Conservation (phyloP, 2,797 vertebrate genomes). For the Hybognathus amarus region DNA sequence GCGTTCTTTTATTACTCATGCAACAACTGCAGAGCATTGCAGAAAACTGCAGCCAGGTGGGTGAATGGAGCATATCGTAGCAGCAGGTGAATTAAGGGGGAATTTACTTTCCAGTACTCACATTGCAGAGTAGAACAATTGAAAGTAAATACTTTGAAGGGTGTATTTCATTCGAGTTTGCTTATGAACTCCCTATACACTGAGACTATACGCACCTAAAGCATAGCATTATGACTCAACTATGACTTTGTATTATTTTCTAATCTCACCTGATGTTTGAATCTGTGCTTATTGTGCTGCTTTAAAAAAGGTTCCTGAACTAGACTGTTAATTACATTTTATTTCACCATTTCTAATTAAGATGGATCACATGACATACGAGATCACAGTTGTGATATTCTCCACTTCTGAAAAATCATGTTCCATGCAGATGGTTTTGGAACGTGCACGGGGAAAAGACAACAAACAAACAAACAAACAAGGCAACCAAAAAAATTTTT, state of each 20-base stretch:
- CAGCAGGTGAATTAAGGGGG: conserved; percentile 61
- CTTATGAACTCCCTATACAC: background rate
- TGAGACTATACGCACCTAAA: background rate
- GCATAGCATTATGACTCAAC: background rate
- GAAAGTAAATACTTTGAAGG: conserved; percentile 4
- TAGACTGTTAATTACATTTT: conserved; percentile 60
- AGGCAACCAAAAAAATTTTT: conserved; percentile 78
- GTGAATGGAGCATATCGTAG: conserved; percentile 58
- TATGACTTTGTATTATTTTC: conserved; percentile 8
- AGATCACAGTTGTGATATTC: conserved; percentile 80
- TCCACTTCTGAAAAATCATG: conserved; percentile 77
- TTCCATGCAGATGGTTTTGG: conserved; percentile 81
- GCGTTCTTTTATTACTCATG: conserved; percentile 78
- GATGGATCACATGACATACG: conserved; percentile 82
- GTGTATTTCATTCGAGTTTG: background rate
- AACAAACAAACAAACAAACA: conserved; percentile 79
- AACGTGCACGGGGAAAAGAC: conserved; percentile 72
- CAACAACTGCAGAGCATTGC: conserved; percentile 77
- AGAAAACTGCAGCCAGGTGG: conserved; percentile 71
- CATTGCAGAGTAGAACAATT: background rate
- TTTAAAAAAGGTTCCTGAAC: conserved; percentile 33
- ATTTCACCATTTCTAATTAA: conserved; percentile 72
- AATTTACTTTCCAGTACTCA: background rate
- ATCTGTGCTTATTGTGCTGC: background rate
- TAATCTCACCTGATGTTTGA: conserved; percentile 1